Conservation (phyloP, 35 echinoderm and acorn worm genomes). For the Apostichopus japonicus region DNA sequence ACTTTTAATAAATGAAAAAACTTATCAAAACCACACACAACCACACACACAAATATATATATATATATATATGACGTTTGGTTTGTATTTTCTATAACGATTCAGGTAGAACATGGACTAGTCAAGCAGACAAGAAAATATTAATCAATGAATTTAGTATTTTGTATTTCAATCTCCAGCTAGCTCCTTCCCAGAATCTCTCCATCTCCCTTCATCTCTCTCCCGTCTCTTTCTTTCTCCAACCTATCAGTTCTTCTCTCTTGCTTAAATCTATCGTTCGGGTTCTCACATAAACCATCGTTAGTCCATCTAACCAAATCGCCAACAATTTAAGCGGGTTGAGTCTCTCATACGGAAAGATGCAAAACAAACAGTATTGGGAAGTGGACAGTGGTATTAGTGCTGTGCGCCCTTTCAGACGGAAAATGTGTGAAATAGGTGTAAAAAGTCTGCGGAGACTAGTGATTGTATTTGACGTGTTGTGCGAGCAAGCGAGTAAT, state of each 20-base stretch:
- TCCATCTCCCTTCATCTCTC: background rate
- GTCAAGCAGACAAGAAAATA: background rate
- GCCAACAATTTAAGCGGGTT: constrained; percentile 27
- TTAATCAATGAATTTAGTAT: background rate
- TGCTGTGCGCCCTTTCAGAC: constrained; percentile 50
- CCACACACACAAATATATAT: no score
- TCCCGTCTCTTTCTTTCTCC: background rate
- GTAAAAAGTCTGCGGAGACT: constrained; percentile 45
- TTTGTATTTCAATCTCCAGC: background rate
- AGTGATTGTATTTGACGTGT: constrained; percentile 56
- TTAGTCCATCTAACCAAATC: constrained; percentile 49
- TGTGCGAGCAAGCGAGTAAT: constrained; percentile 59
- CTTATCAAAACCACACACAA: no score
- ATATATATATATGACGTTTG: no score
- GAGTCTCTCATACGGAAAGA: constrained; percentile 38
- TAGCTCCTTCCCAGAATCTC: no score
- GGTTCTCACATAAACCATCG: constrained; percentile 35
- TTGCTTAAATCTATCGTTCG: background rate
- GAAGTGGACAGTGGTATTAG: constrained; percentile 57
- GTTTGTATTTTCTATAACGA: no score
- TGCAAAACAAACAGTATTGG: constrained; percentile 61
- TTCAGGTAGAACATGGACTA: background rate
- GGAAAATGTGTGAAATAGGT: constrained; percentile 60
- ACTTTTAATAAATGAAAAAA: no score
- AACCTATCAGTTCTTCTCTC: background rate